Base-by-base conservation (phyloP, 2,888 invertebrate species). In the Fragum fragum region DNA sequence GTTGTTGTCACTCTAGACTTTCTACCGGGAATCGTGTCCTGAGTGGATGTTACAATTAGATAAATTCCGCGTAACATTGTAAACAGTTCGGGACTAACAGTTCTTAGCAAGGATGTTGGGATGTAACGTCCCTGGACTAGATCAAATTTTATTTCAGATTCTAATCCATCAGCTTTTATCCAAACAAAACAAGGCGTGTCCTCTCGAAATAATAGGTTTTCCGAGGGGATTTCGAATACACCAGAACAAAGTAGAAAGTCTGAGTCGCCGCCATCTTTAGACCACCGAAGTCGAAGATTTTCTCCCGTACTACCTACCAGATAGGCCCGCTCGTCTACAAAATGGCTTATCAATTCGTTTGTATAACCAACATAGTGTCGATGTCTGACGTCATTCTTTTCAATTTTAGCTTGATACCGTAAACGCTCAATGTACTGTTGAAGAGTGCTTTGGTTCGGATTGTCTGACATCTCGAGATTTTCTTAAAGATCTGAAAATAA, bases 291-390 rank as follows among this genome's bases (percentile, higher is more conserved):
- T 47, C 85, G 81, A 3, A 80, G 73, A 16, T 74, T 36, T 57
- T 87, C 86, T 16, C 70, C 78, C 1, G 86, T 87, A 53, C 88
- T 88, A 21, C 87, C 88, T 1, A 83, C 84, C 1, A 82, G 59
- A 39, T 77, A 75, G 5, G 68, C 73, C n/a, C 75, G 69, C 16
- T 82, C 79, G 0, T 66, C 71, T 3, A 85, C 83, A 59, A 85
- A 85, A 32, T 79, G 61, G 21, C 68, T 29, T 0, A 79, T 66
- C n/a, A 79, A 81, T 42, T 39, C 76, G 71, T 79, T 81, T 11
- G 70, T 66, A 32, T 78, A 81, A 11, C 57, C 61, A 14, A 74
- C 79, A 32, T 85, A 85, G 1, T 71, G 32, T 7, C 47, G 21
- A 66, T 76, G 59, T 16, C 84, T 61, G 16, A 52, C 42, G 66